Evolutionary conservation across 1,140 invertebrate genomes (phyloP).

Genomic region (Drosophila kohkoa): DNA sequence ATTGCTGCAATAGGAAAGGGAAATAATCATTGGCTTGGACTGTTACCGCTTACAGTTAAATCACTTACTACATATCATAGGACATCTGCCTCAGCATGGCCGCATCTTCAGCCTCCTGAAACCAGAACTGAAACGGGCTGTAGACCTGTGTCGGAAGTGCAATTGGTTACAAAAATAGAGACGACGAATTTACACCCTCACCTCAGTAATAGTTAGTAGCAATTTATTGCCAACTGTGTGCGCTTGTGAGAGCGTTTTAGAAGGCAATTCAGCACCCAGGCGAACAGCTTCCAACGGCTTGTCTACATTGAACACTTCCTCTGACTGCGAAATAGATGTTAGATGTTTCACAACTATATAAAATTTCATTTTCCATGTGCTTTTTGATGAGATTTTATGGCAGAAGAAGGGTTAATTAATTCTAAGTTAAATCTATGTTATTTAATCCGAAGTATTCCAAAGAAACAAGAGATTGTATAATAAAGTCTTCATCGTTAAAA

Average conservation of each 20-base stretch:
- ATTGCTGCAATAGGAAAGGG: too few species aligned
- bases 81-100: not conserved
- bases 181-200: not conserved
- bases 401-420: too few species aligned
- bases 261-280: not conserved
- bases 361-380: constrained; percentile 14
- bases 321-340: not conserved
- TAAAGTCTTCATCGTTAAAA: too few species aligned
- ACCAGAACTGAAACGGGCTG: constrained; percentile 67
- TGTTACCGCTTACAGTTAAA: too few species aligned
- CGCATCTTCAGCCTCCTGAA: not conserved
- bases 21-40: too few species aligned
- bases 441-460: too few species aligned
- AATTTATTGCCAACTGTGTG: not conserved
- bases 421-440: too few species aligned
- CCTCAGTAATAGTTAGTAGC: not conserved
- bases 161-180: not conserved
- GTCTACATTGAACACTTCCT: not conserved
- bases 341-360: not conserved
- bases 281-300: not conserved
- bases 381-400: too few species aligned
- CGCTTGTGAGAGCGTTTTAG: not conserved
- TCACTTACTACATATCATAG: constrained; percentile 12
- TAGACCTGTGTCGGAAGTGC: constrained; percentile 24
- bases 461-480: too few species aligned